Evolutionary conservation across 35 echinoderm and acorn worm species (phyloP).

Genomic region (Amphiura filiformis): DNA sequence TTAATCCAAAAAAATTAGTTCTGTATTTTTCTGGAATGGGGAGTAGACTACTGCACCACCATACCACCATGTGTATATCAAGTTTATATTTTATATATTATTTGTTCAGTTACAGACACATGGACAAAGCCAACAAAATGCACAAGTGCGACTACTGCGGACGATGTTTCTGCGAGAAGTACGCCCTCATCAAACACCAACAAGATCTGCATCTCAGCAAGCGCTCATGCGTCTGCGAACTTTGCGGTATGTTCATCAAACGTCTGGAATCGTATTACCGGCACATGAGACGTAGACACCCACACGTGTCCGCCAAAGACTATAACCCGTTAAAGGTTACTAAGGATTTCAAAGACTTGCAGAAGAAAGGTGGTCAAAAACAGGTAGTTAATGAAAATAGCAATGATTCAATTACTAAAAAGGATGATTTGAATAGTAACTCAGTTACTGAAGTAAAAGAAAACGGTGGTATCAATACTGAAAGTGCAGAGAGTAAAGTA

Average conservation of each 20-base stretch:
- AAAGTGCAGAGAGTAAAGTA: neutral
- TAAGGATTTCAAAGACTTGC: too few species aligned
- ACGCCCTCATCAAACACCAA: too few species aligned
- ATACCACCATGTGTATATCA: too few species aligned
- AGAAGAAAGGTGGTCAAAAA: neutral
- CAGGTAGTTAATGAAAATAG: neutral
- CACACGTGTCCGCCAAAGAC: neutral
- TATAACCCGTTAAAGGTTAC: neutral
- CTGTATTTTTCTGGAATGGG: too few species aligned
- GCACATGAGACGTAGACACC: constrained; percentile 12
- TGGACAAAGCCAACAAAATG: neutral
- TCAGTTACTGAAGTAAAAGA: neutral
- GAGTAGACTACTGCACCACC: too few species aligned
- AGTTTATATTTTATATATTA: too few species aligned
- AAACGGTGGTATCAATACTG: neutral
- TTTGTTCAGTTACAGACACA: neutral
- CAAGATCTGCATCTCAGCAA: neutral
- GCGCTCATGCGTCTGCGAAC: neutral
- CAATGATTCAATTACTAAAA: neutral
- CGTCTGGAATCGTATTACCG: neutral
- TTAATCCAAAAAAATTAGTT: too few species aligned
- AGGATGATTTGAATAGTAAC: neutral
- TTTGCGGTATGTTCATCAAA: neutral
- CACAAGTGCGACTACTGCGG: neutral
- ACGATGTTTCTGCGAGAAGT: neutral